Conservation (phyloP, 2,113 vertebrate species). For the Aegotheles bennettii region DNA sequence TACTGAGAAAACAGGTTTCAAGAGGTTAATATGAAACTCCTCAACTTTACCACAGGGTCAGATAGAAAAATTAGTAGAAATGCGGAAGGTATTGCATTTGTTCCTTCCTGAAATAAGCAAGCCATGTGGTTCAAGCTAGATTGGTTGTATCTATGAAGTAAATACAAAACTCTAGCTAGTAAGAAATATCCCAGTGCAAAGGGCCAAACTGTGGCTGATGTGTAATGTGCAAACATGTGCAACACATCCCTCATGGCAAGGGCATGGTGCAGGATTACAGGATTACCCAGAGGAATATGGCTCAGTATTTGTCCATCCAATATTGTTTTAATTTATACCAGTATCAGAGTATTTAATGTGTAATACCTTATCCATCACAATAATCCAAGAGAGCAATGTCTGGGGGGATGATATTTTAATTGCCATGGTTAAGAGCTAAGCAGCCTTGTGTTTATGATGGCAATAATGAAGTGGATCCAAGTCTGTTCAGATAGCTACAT, state of each 20-base stretch:
- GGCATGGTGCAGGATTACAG: neutral
- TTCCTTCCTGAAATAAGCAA: neutral
- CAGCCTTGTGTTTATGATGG: neutral
- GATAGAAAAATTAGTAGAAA: neutral
- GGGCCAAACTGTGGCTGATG: neutral
- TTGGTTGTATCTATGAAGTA: neutral
- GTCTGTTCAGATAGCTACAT: neutral
- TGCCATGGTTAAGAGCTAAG: neutral
- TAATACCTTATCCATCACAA: neutral
- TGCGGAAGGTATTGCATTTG: neutral
- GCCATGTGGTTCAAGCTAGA: neutral
- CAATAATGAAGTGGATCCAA: neutral
- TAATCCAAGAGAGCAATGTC: neutral
- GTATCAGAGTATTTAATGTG: neutral
- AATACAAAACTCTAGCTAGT: neutral
- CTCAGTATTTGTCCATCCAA: too few species aligned
- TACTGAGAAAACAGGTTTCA: neutral
- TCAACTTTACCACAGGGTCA: neutral
- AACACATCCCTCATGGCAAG: neutral
- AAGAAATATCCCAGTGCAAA: neutral
- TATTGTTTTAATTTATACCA: neutral
- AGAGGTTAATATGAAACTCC: neutral
- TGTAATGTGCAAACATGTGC: neutral
- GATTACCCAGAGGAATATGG: neutral
- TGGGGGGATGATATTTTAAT: neutral